Evolutionary conservation across 2,888 invertebrate species (phyloP), one percentile per base, ranked within the genome.

Genomic region (Agelastica alni): DNA sequence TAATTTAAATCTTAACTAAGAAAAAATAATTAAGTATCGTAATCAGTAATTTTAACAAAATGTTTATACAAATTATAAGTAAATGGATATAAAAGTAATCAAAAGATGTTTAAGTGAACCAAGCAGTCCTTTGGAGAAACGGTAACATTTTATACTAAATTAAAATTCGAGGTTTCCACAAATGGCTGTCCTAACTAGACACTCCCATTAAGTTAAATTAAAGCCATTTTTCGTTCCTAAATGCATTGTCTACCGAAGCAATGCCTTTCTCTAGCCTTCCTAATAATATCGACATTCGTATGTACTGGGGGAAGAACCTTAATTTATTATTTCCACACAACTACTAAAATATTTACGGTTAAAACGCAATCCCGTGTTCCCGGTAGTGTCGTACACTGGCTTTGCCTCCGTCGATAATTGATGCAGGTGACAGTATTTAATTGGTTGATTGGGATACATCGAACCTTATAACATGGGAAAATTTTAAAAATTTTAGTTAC

Each of bases 321-420:
- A 58, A 60, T 60, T 60, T 56, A 58, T 55, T 60, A 56, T 60
- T 58, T 53, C 53, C 56, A 55, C 51, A 47, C 48, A 47, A 51
- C 60, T 58, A 44, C 57, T 60, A 56, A 58, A 60, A 58, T 60
- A 60, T 60, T 58, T 60, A 60, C 46, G 51, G 41, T 48, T 42
- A 34, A 58, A 58, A 55, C 55, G 53, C 60, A 55, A 59, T 56
- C 56, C 57, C 36, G 54, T 36, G 36, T 44, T 47, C 49, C 56
- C 36, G 16, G 9, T 30, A 31, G 31, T 10, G 46, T 10, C 26
- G 45, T 34, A 7, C 14, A 26, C 32, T 31, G 37, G 30, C 41
- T 36, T 51, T 22, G 41, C 45, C 16, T 17, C 36, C 9, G 20
- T 34, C 17, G 28, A 43, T 51, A 55, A 34, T 34, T 46, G 42